Percentiles rank a stretch among this genome's conserved stretches.
Conservation (phyloP, 1,140 invertebrate species). For the Periplaneta americana region DNA sequence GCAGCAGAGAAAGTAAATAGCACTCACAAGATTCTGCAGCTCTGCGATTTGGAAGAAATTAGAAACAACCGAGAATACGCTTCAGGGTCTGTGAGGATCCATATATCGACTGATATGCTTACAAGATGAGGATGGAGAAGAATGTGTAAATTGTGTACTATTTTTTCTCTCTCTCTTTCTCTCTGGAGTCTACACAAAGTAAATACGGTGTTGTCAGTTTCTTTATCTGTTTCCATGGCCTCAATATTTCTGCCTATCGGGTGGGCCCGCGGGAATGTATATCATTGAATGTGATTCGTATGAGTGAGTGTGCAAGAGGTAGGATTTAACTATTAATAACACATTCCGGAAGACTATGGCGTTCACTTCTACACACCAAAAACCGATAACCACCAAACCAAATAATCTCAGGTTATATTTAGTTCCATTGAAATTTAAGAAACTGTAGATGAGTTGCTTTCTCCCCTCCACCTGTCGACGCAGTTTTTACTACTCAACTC, state of each 20-base stretch:
- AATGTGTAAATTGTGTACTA: neutral
- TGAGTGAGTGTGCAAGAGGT: constrained; percentile 1
- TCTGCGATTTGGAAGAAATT: neutral
- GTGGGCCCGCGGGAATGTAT: neutral
- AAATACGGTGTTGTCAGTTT: neutral
- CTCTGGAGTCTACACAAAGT: neutral
- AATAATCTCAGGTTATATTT: constrained; percentile 5
- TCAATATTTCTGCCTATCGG: constrained; percentile 9
- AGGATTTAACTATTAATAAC: neutral
- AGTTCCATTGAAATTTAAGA: neutral
- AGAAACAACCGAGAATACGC: neutral
- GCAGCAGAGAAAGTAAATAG: neutral
- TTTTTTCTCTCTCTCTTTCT: neutral
- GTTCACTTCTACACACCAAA: constrained; percentile 4
- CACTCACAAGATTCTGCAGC: neutral
- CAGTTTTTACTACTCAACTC: neutral
- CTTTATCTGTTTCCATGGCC: constrained; percentile 5
- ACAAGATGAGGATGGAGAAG: neutral
- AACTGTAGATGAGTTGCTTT: neutral
- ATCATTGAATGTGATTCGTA: neutral
- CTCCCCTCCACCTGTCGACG: no score
- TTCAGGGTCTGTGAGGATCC: neutral
- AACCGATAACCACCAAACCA: neutral
- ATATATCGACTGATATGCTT: neutral
- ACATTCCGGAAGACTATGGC: constrained; percentile 7